These are phyloP conservation scores for Cordilura impudica DNA, from an alignment of 2,888 invertebrate genomes.

Conservation along the genomic window DNA sequence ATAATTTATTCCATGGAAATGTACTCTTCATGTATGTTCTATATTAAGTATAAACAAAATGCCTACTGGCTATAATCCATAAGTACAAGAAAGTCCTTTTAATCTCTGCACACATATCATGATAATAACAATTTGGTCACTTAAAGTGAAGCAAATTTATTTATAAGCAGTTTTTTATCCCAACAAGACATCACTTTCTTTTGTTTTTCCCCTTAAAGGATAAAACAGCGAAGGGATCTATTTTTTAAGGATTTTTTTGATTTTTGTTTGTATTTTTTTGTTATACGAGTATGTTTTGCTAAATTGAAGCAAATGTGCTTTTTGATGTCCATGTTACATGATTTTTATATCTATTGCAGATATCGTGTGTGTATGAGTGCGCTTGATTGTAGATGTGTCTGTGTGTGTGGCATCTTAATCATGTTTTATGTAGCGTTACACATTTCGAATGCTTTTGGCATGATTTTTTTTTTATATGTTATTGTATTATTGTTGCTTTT, in stretches of 20 bases:
- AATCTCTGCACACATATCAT: slow-evolving; percentile 72
- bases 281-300: slow-evolving; percentile 69
- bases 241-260: slow-evolving; percentile 34
- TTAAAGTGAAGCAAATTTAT: slow-evolving; percentile 78
- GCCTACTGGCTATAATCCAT: slow-evolving; percentile 67
- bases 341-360: slow-evolving; percentile 46
- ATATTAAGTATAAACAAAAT: slow-evolving; percentile 54
- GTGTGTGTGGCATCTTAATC: slow-evolving; percentile 67
- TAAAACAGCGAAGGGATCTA: slow-evolving; percentile 1
- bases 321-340: slow-evolving; percentile 73
- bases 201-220: not conserved
- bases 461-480: slow-evolving; percentile 49
- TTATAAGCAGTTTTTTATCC: slow-evolving; percentile 73
- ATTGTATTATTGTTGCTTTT: slow-evolving; percentile 8
- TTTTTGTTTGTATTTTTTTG: slow-evolving; percentile 17
- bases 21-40: slow-evolving; percentile 24
- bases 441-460: slow-evolving; percentile 68
- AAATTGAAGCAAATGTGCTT: slow-evolving; percentile 76
- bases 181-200: slow-evolving; percentile 33
- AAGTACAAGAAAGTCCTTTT: slow-evolving; percentile 76
- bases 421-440: slow-evolving; percentile 76
- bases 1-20: slow-evolving; percentile 16
- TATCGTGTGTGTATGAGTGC: not conserved
- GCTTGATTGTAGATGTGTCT: too few relatives aligned
- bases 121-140: slow-evolving; percentile 77